Base-by-base conservation (phyloP, 2,113 vertebrate genomes). In the Ploceus nigricollis region DNA sequence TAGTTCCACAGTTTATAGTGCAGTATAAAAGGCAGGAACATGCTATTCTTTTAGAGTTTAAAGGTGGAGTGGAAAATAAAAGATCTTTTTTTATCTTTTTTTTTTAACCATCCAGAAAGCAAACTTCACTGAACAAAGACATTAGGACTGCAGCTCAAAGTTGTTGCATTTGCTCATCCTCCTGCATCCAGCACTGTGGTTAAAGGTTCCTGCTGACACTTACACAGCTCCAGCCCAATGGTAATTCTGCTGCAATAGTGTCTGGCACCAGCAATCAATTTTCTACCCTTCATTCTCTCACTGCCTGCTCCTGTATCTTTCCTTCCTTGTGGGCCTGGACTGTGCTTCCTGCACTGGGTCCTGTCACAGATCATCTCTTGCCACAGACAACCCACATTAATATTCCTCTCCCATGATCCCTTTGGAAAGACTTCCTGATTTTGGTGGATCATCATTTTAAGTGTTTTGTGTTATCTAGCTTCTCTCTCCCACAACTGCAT, bases 81-180 rank as follows among this genome's bases (percentile, higher is more conserved):
- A 88, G 40, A 17, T 5, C 4, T 4, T 4, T 7, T 6, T 35
- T 23, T 72, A 8, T 0, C 7, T 2, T 35, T 17, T 35, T 54
- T 56, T 39, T 31, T 35, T 8, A 23, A 85, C 48, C 42, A 28
- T 28, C 6, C 20, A 72, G 57, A 82, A 72, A 68, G 16, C 19
- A 94, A 90, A 61, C 17, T 47, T 87, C 14, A 14, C 18, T 80
- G 21, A 39, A 53, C n/a, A 23, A n/a, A 76, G 35, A 35, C 11
- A 30, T 31, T 73, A n/a, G 66, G 21, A 30, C 30, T 76, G 19
- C 47, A 61, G 15, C 47, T 77, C 30, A 51, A 86, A 80, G 50
- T 66, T 23, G 9, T 6, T 50, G 27, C 53, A 68, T 39, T 53
- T 85, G 14, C 23, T 79, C n/a, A 56, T 25, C 5, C 13, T 37